phyloP scores from a whole-genome alignment of 2,888 invertebrate species.

The Drosophila testacea region DNA sequence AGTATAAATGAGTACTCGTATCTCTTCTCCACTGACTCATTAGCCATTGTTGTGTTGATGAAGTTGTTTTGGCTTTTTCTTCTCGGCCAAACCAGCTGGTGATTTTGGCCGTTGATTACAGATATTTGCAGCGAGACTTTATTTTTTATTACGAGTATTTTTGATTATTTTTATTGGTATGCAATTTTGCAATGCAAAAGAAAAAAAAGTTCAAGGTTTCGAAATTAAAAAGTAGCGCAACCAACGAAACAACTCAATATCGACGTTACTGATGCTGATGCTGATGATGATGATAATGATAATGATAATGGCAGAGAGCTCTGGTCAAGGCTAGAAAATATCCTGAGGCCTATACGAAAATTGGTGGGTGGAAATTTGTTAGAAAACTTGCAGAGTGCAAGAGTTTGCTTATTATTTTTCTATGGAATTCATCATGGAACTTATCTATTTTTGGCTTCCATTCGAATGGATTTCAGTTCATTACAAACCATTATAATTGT shows the following conservation, averaged over 20 bases:
- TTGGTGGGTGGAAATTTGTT: conserved; percentile 36
- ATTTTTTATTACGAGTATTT: conserved; percentile 37
- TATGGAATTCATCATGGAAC: background rate
- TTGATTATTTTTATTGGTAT: conserved; percentile 59
- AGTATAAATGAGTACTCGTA: conserved; percentile 17
- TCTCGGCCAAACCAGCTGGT: conserved; percentile 49
- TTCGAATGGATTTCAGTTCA: too few species aligned
- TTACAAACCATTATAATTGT: too few species aligned
- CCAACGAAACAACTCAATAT: conserved; percentile 44
- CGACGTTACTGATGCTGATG: conserved; percentile 6
- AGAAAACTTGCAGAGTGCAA: background rate
- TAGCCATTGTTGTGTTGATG: conserved; percentile 73
- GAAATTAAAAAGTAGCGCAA: conserved; percentile 77
- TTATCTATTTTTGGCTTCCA: too few species aligned
- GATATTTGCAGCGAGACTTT: conserved; percentile 65
- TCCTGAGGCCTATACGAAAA: conserved; percentile 40
- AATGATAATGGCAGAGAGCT: conserved; percentile 50
- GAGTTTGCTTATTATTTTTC: background rate
- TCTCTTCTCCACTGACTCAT: conserved; percentile 65
- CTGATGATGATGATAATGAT: conserved; percentile 36
- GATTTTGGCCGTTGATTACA: conserved; percentile 68
- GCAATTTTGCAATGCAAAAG: conserved; percentile 60
- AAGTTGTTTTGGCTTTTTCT: conserved; percentile 64
- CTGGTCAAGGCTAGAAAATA: conserved; percentile 56
- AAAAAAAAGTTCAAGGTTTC: conserved; percentile 72